phyloP scores from a whole-genome alignment of 2,888 invertebrate genomes.

The Rotaria sp. region DNA sequence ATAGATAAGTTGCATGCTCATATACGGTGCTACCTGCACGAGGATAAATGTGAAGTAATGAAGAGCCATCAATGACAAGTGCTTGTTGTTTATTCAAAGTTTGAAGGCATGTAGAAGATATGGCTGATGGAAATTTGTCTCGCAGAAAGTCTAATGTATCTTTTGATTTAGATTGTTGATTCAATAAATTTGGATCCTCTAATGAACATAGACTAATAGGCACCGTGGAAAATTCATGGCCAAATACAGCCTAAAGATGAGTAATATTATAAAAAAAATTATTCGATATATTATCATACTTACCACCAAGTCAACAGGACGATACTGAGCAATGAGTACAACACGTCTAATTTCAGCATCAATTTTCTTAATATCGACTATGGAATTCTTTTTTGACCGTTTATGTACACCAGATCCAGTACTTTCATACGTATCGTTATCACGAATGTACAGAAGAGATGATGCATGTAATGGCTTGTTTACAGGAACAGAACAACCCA shows the following conservation, averaged over 20 bases:
- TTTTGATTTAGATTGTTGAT: neutral
- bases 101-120: neutral
- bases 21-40: neutral
- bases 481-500: neutral
- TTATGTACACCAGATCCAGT: neutral
- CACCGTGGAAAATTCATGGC: neutral
- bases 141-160: neutral
- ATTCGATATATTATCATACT: too few species aligned
- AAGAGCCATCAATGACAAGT: neutral
- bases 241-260: neutral
- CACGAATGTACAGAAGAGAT: neutral
- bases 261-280: neutral
- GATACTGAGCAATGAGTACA: neutral
- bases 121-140: neutral
- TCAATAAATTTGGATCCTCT: neutral
- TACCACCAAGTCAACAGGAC: neutral
- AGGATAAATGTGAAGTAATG: neutral
- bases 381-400: neutral
- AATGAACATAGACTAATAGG: neutral
- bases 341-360: neutral
- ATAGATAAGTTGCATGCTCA: neutral
- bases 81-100: neutral
- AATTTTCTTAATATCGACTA: neutral
- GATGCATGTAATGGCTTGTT: neutral
- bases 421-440: neutral